phyloP scores from a whole-genome alignment of 2,113 vertebrate genomes.

The Ardeotis arabs region DNA sequence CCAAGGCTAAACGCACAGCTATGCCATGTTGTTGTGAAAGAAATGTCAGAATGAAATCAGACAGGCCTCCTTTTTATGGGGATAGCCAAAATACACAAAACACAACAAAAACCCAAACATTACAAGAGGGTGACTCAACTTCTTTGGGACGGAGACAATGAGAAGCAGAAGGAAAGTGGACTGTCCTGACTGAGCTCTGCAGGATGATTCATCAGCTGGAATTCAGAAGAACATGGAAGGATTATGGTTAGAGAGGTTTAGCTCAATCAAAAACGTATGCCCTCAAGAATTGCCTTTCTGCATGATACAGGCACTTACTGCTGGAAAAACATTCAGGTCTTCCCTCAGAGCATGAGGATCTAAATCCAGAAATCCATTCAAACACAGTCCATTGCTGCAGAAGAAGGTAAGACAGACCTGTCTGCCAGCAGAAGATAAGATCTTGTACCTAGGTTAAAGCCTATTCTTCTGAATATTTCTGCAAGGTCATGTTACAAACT shows the following conservation, averaged over 20 bases:
- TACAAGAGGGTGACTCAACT: constrained; percentile 32
- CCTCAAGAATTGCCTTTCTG: neutral
- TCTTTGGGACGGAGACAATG: constrained; percentile 33
- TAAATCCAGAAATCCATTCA: neutral
- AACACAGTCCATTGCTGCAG: neutral
- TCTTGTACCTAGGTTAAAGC: neutral
- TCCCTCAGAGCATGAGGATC: neutral
- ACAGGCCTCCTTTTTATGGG: neutral
- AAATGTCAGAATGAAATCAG: constrained; percentile 23
- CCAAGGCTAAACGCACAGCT: constrained; percentile 10
- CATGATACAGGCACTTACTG: neutral
- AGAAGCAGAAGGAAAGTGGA: constrained; percentile 16
- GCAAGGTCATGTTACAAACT: neutral
- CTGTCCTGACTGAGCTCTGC: neutral
- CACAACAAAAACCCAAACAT: constrained; percentile 28
- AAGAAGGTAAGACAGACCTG: neutral
- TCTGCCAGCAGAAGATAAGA: neutral
- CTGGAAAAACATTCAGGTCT: neutral
- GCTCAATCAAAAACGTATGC: constrained; percentile 10
- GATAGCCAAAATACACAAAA: constrained; percentile 45
- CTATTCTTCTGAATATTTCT: neutral
- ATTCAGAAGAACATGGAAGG: constrained; percentile 55
- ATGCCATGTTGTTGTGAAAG: constrained; percentile 10
- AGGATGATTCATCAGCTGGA: constrained; percentile 42
- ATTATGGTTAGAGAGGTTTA: constrained; percentile 3